Evolutionary conservation across 2,113 vertebrate genomes (phyloP).

Genomic region (Oenanthe melanoleuca): DNA sequence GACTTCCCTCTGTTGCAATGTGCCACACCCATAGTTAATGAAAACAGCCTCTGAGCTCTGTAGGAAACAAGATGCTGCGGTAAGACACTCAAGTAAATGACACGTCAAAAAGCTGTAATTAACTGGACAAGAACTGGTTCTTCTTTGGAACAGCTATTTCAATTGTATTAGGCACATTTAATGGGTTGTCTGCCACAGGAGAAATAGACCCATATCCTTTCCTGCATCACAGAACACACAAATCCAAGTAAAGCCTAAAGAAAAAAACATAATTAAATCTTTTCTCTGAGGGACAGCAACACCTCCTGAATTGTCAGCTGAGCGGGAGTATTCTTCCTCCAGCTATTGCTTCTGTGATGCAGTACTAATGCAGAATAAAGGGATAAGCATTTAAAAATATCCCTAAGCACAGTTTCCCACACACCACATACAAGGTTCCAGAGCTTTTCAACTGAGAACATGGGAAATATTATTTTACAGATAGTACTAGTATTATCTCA

Average conservation of each 20-base stretch:
- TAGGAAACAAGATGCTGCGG: not conserved
- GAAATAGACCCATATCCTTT: not conserved
- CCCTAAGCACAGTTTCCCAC: not conserved
- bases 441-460: not conserved
- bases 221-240: not conserved
- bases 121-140: not conserved
- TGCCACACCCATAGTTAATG: constrained; percentile 1
- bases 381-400: not conserved
- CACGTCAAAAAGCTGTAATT: not conserved
- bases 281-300: not conserved
- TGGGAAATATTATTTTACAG: not conserved
- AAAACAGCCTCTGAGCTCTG: not conserved
- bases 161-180: not conserved
- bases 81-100: not conserved
- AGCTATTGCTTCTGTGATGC: not conserved
- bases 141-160: not conserved
- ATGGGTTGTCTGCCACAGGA: not conserved
- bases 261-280: not conserved
- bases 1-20: not conserved
- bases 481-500: not conserved
- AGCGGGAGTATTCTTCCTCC: not conserved
- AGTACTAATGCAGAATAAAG: not conserved
- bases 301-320: not conserved
- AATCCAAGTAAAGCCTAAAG: not conserved
- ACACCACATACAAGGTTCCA: not conserved